Conservation (phyloP, 1,140 invertebrate species). For the Cryptotermes secundus region DNA sequence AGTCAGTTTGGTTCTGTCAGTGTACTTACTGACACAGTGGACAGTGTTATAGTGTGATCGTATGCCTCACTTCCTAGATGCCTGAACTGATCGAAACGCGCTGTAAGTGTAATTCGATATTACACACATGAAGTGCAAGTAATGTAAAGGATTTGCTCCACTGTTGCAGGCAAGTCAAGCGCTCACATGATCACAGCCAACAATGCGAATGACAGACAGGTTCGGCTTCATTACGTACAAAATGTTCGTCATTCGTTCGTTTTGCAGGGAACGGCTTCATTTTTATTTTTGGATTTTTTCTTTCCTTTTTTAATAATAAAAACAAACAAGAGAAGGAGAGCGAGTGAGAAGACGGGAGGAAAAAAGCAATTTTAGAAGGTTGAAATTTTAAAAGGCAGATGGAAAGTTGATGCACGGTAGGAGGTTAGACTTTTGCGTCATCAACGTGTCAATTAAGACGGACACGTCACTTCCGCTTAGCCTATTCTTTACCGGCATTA, state of each 20-base stretch:
- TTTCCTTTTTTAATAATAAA: conserved; percentile 13
- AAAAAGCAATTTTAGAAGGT: conserved; percentile 9
- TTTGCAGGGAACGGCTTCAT: not conserved
- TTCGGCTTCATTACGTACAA: conserved; percentile 6
- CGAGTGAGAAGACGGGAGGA: not conserved
- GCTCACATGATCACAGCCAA: not conserved
- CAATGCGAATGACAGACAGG: conserved; percentile 14
- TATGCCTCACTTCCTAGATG: too few species aligned
- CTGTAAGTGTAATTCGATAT: not conserved
- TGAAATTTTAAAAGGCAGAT: conserved; percentile 20
- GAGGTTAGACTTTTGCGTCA: conserved; percentile 9
- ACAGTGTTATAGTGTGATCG: too few species aligned
- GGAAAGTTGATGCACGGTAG: conserved; percentile 2
- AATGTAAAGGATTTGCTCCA: not conserved
- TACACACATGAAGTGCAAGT: not conserved
- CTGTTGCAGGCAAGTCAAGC: not conserved
- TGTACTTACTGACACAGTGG: too few species aligned
- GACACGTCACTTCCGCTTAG: conserved; percentile 7
- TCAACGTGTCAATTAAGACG: conserved; percentile 11
- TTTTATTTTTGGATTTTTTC: not conserved
- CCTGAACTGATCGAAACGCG: too few species aligned
- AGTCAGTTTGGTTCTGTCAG: too few species aligned
- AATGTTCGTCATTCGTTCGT: conserved; percentile 9
- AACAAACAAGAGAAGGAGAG: conserved; percentile 10
- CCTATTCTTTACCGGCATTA: not conserved